Base-by-base conservation (phyloP, 2,797 vertebrate species). In the Tauraco hartlaubi region DNA sequence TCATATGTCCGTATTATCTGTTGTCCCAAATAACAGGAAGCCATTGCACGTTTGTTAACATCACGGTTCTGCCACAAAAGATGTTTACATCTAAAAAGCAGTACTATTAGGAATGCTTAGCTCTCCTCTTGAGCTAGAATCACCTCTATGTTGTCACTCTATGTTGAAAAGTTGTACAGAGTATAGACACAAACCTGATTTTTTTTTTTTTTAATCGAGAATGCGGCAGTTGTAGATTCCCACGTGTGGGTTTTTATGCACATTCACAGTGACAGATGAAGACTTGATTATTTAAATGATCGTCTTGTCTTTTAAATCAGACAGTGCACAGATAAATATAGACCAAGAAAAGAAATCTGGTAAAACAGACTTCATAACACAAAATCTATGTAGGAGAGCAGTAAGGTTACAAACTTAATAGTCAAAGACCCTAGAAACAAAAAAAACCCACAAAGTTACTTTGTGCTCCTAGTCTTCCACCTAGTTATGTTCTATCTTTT, bases 1-100 rank as follows among this genome's bases (percentile, higher is more conserved):
- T 69, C 9, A 18, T 20, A 10, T 73, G 7, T 6, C 15, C 0
- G 0, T 26, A n/a, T 19, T 33, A 37, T 22, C 33, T 52, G 12
- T 28, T 78, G 28, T 81, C 23, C 25, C 23, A 51, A 76, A 39
- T 33, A 54, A 49, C 4, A 79, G 43, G 17, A 79, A 76, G 11
- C 12, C 9, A 67, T 43, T 92, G 68, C 19, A 54, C 13, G 5
- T 44, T 28, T 81, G 7, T 62, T 62, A 28, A 44, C 10, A 8
- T 44, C 15, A 41, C 15, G 33, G 16, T 16, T 75, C 9, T 52
- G 9, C 9, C 20, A 35, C 2, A 61, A n/a, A 64, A 58, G 9
- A 14, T 15, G 15, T 41, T 71, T 72, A 33, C 18, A 35, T 21
- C 15, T n/a, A 17, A 48, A 41, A 48, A 54, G 12, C 9, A 56